These are phyloP conservation scores for Cathartes aura DNA, from an alignment of 2,113 vertebrate species.

Conservation along the genomic window DNA sequence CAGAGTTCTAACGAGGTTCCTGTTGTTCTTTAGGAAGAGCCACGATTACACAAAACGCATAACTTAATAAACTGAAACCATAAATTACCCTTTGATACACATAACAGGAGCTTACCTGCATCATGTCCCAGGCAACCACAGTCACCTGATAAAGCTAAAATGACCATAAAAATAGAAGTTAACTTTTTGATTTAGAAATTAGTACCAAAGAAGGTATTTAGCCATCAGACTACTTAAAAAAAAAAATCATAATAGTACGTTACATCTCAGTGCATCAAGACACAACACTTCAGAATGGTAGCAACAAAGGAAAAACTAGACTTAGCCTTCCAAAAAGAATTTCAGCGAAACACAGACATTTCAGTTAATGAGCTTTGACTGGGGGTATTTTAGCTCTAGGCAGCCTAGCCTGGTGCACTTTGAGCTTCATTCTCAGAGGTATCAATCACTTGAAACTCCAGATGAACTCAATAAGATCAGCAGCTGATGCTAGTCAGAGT, in stretches of 20 bases:
- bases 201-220: background rate
- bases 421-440: conserved; percentile 8
- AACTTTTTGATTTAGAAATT: background rate
- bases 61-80: background rate
- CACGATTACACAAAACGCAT: background rate
- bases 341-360: background rate
- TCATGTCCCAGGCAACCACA: background rate
- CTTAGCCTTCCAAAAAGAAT: background rate
- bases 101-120: background rate
- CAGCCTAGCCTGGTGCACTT: background rate
- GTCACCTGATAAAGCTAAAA: background rate
- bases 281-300: background rate
- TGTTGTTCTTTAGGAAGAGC: background rate
- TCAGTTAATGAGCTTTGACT: background rate
- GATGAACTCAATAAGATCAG: background rate
- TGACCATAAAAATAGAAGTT: background rate
- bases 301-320: background rate
- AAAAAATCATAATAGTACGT: background rate
- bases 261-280: background rate
- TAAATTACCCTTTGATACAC: background rate
- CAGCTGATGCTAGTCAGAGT: background rate
- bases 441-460: conserved; percentile 1
- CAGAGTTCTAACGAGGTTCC: background rate
- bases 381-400: background rate
- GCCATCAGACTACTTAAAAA: background rate